Evolutionary conservation across 2,113 vertebrate genomes (phyloP), one percentile per base, ranked within the genome.

Genomic region (Grallaria varia): DNA sequence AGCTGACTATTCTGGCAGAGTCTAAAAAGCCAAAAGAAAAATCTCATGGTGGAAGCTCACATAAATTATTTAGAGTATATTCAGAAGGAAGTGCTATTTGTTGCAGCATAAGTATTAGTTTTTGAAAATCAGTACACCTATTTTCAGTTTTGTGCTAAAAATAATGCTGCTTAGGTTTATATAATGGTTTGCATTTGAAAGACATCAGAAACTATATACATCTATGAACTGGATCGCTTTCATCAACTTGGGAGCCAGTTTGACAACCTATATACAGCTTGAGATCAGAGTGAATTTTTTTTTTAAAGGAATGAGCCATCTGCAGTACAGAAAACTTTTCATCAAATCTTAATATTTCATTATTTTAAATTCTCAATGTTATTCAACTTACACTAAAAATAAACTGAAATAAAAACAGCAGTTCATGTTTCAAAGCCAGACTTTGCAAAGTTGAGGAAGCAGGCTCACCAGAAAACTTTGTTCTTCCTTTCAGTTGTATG

Each of bases 141-240:
- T 80, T 88, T 90, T 92, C 31, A 80, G 8, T 85, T 77, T 35
- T 44, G 21, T 74, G 22, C 59, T 95, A 85, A 89, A 89, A 95
- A 93, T 93, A 86, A 20, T 15, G 8, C 52, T 76, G 22, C 47
- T 87, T 75, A 30, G 20, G 33, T 84, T 96, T 97, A 88, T 91
- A 23, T 92, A 95, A 93, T 74, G 18, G 13, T 35, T 90, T 85
- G 13, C 10, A 49, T 91, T 95, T 95, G 59, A 93, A 87, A 60
- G 45, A 12, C 12, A 39, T 87, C 62, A 69, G 76, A 87, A 82
- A 20, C 31, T 35, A 50, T 7, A 19, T 44, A 15, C 4, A 3
- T 66, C 13, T 47, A 4, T 56, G 45, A 96, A 86, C 10, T 83
- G 68, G 84, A 79, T 80, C 68, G 45, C 82, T 91, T 90, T 53